A percentile compares a stretch with the other conserved stretches of the same genome.
These are phyloP conservation scores for Brachymystax lenok DNA, from an alignment of 2,797 vertebrate genomes.

Conservation along the genomic window DNA sequence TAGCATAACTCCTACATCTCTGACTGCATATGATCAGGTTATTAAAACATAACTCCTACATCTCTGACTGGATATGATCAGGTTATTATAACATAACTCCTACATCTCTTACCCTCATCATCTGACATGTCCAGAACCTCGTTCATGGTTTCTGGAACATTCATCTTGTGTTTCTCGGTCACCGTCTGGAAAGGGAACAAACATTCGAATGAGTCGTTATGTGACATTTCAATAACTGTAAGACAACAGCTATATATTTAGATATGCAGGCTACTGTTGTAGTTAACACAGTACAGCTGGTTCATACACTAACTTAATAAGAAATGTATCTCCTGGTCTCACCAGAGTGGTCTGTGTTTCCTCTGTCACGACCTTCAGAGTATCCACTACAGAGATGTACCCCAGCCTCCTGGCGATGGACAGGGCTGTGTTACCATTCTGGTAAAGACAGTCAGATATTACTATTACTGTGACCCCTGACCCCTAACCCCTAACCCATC, in stretches of 20 bases:
- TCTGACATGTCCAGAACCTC: conserved; percentile 99
- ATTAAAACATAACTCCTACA: too few relatives aligned
- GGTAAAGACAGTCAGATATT: conserved; percentile 22
- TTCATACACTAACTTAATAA: too few relatives aligned
- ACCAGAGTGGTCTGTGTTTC: conserved; percentile 91
- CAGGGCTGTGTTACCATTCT: conserved; percentile 97
- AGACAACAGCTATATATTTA: background rate
- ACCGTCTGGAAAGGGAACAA: conserved; percentile 78
- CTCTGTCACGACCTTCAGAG: conserved; percentile 93
- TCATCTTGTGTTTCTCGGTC: conserved; percentile 98
- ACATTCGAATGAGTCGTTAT: background rate
- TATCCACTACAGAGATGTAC: conserved; percentile 98
- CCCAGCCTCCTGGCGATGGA: conserved; percentile 93
- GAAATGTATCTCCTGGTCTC: conserved; percentile 51
- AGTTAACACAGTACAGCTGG: background rate
- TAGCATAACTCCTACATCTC: too few relatives aligned
- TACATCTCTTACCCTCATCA: conserved; percentile 88
- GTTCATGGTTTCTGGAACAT: conserved; percentile 98
- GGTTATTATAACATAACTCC: background rate
- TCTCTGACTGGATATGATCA: too few relatives aligned
- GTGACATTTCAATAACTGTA: background rate
- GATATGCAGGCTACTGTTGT: background rate
- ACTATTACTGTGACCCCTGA: background rate
- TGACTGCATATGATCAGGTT: too few relatives aligned
- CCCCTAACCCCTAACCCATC: background rate